Evolutionary conservation across 2,797 vertebrate species (phyloP).

Genomic region (Chrysocyon brachyurus): DNA sequence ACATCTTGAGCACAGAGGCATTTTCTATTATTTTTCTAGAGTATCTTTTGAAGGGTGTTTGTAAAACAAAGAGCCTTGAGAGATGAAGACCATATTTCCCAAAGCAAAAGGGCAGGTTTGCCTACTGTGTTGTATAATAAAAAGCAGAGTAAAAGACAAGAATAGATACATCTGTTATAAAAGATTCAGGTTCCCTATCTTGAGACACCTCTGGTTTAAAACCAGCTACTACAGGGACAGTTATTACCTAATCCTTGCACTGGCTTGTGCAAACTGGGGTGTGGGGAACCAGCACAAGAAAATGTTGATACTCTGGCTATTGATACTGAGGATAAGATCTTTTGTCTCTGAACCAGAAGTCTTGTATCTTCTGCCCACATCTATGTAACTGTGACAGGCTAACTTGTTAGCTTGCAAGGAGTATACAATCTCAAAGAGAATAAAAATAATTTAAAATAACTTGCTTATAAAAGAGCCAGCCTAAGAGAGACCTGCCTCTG

Average conservation of each 20-base stretch:
- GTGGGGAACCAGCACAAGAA: not conserved
- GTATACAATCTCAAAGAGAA: not conserved
- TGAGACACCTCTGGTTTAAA: not conserved
- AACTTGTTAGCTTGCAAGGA: not conserved
- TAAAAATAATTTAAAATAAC: conserved; percentile 15
- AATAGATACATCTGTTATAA: not conserved
- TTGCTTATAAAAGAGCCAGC: conserved; percentile 2
- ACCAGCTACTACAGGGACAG: not conserved
- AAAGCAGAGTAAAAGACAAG: not conserved
- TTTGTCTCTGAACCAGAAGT: not conserved
- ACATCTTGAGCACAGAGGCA: not conserved
- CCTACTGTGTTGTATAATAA: not conserved
- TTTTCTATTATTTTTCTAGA: not conserved
- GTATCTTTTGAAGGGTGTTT: conserved; percentile 22
- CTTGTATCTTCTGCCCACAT: not conserved
- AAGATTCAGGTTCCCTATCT: not conserved
- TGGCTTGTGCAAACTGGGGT: not conserved
- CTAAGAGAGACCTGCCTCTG: not conserved
- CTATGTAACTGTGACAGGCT: not conserved
- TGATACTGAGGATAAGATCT: not conserved
- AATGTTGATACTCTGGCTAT: not conserved
- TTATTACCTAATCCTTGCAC: not conserved
- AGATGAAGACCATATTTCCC: not conserved
- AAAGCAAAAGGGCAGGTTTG: not conserved
- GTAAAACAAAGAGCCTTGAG: not conserved